A percentile compares a stretch with the other conserved stretches of the same genome.
These are phyloP conservation scores for Andrena marginata DNA, from an alignment of 2,888 invertebrate genomes.

Conservation along the genomic window DNA sequence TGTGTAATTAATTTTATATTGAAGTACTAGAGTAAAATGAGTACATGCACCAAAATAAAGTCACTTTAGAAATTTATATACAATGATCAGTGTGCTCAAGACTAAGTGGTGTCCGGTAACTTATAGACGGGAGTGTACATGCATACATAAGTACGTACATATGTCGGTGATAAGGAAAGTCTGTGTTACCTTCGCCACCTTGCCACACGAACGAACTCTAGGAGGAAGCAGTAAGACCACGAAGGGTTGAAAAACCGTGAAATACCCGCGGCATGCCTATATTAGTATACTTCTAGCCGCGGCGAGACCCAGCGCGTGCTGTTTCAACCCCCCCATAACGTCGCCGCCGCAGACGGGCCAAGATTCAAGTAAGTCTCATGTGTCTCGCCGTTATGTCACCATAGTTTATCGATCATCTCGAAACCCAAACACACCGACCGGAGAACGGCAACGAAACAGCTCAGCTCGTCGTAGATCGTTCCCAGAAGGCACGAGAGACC, in stretches of 20 bases:
- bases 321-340: constrained; percentile 91
- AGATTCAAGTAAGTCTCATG: constrained; percentile 90
- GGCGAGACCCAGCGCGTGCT: constrained; percentile 91
- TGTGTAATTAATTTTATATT: too few relatives aligned
- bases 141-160: too few relatives aligned
- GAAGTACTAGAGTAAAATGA: too few relatives aligned
- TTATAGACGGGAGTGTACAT: too few relatives aligned
- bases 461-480: constrained; percentile 17
- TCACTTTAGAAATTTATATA: too few relatives aligned
- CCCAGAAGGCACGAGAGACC: too few relatives aligned
- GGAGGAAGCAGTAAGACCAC: constrained; percentile 25
- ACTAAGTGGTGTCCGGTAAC: too few relatives aligned
- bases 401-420: constrained; percentile 60
- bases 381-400: constrained; percentile 75
- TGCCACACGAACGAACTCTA: background rate
- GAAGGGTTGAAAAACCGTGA: constrained; percentile 54
- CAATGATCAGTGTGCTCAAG: too few relatives aligned
- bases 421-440: constrained; percentile 33
- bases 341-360: constrained; percentile 88
- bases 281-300: constrained; percentile 87
- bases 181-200: background rate
- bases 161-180: too few relatives aligned
- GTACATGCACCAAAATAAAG: too few relatives aligned
- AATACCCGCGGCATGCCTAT: constrained; percentile 79
- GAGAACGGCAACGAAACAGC: constrained; percentile 46